Evolutionary conservation across 1,140 invertebrate genomes (phyloP).

Genomic region (Hycleus phaleratus): DNA sequence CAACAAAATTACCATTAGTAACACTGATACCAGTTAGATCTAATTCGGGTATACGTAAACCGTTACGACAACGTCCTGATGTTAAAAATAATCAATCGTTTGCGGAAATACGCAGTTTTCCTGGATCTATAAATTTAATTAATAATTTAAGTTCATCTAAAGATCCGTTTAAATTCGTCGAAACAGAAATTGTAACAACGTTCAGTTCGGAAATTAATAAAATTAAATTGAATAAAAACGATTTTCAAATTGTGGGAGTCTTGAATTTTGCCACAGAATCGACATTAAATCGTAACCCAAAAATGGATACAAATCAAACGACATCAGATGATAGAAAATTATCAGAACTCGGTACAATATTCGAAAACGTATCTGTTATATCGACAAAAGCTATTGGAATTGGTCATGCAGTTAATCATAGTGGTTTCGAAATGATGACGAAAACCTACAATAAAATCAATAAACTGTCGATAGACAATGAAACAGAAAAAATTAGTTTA

Average conservation of each 20-base stretch:
- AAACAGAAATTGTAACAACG: constrained; percentile 30
- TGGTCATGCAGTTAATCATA: constrained; percentile 51
- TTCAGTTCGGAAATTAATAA: constrained; percentile 23
- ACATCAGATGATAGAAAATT: constrained; percentile 33
- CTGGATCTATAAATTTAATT: constrained; percentile 38
- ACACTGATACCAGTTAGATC: constrained; percentile 56
- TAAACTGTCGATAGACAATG: constrained; percentile 2
- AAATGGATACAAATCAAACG: constrained; percentile 22
- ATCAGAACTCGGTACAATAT: constrained; percentile 44
- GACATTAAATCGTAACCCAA: constrained; percentile 20
- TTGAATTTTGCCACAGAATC: constrained; percentile 32
- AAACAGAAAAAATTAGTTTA: background rate
- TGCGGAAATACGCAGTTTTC: constrained; percentile 36
- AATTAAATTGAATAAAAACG: constrained; percentile 19
- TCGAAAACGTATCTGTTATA: constrained; percentile 46
- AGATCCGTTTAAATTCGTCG: constrained; percentile 13
- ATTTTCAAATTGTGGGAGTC: constrained; percentile 33
- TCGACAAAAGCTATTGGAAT: constrained; percentile 47
- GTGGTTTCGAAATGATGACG: constrained; percentile 56
- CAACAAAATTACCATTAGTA: constrained; percentile 46
- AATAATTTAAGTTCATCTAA: constrained; percentile 4
- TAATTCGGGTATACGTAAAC: constrained; percentile 50
- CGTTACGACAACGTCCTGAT: constrained; percentile 47
- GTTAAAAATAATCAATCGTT: constrained; percentile 3
- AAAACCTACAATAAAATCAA: constrained; percentile 55